Evolutionary conservation across 2,113 vertebrate species (phyloP).

Genomic region (Gadus macrocephalus): DNA sequence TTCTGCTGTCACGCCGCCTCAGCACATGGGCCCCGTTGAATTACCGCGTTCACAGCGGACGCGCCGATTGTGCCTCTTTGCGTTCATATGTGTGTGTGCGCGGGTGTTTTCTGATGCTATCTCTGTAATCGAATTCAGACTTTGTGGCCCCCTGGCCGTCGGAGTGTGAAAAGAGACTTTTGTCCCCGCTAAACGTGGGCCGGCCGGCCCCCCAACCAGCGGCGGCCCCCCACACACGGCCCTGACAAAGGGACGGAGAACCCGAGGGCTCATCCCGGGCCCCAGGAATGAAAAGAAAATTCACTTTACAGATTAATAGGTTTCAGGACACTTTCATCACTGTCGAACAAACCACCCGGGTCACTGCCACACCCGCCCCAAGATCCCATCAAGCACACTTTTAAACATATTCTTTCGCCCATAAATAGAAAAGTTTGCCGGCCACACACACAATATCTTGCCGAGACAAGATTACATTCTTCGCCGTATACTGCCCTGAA

Average conservation of each 20-base stretch:
- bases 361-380: conserved; percentile 23
- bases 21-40: background rate
- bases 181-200: conserved; percentile 48
- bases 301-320: conserved; percentile 44
- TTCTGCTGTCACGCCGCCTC: conserved; percentile 23
- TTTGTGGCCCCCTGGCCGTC: conserved; percentile 47
- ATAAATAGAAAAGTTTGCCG: conserved; percentile 38
- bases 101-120: conserved; percentile 65
- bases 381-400: background rate
- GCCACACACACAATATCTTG: conserved; percentile 28
- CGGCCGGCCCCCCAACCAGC: conserved; percentile 30
- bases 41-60: background rate
- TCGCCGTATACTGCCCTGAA: conserved; percentile 7
- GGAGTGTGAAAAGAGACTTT: conserved; percentile 63
- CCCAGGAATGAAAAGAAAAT: conserved; percentile 39
- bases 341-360: background rate
- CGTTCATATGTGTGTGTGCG: background rate
- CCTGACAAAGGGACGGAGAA: conserved; percentile 11
- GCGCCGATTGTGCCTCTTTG: background rate
- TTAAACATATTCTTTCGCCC: background rate
- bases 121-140: conserved; percentile 69
- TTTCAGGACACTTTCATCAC: conserved; percentile 33
- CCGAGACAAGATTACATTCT: conserved; percentile 34
- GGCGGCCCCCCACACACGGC: conserved; percentile 22
- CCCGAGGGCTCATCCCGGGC: background rate